Base-by-base conservation (phyloP, 37 sponge, comb jelly and placozoan genomes). In the Amphimedon queenslandica region DNA sequence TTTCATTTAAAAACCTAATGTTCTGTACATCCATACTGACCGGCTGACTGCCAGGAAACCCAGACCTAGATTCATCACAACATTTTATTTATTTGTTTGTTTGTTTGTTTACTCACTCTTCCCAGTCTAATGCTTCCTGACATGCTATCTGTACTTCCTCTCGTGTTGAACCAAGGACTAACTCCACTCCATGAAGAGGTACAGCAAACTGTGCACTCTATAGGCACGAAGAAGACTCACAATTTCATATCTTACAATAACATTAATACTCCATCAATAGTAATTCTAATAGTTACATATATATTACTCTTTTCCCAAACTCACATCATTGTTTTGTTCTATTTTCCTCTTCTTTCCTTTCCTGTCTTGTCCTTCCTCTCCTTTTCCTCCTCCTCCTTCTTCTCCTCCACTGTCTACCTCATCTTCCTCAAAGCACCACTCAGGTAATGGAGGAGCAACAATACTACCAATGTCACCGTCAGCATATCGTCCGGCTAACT, bases 1-100 rank as follows among this genome's bases (percentile, higher is more conserved):
- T 82, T 33, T 86, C 67, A 31, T 63, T 57, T 21, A 98, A 77
- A 0, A 84, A 55, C 0, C 32, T 1, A 27, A 92, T 83, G 77
- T 92, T 94, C 41, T 72, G 66, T n/a, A 65, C 70, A 70, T 94
- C 95, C 88, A 98, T 79, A 34, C 96, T 92, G 20, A 98, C 95
- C 8, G 99, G 99, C 71, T 98, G 99, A 21, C 87, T 81, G 16
- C 99, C 99, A 0, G 91, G 89, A 72, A 98, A 98, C 30, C 96
- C 96, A 63, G 74, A 10, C 0, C 89, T 84, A 32, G 33, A 35
- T 33, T 24, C 2, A 47, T 47, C 64, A 31, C 10, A 23, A 18
- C 64, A 63, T 18, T 29, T 21, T 63, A 18, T 63, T 31, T 63
- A 23, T 47, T 47, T 47, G 8, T 13, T 63, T 11, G 1, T 42